Conservation (phyloP, 2,888 invertebrate species). For the Pristionchus fissidentatus region DNA sequence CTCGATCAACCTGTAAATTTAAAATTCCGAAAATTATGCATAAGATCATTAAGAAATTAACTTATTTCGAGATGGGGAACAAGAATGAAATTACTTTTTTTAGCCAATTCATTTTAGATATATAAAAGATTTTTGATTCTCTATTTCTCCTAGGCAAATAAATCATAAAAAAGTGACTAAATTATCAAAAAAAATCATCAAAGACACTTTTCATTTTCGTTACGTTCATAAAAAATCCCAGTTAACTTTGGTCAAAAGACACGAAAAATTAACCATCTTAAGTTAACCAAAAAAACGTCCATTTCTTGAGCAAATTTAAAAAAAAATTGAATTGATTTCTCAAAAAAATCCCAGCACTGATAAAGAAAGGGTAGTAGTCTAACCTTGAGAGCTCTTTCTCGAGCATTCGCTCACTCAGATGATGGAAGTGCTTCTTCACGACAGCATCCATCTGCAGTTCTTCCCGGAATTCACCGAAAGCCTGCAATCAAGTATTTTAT, state of each 20-base stretch:
- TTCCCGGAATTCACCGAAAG: constrained; percentile 87
- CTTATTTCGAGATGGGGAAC: too few species aligned
- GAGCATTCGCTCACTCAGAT: constrained; percentile 96
- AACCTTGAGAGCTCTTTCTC: constrained; percentile 88
- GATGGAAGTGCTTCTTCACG: constrained; percentile 94
- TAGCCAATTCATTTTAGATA: too few species aligned
- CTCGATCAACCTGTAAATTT: constrained; percentile 91
- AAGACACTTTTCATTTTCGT: too few species aligned
- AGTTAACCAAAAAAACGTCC: background rate
- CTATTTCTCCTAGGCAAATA: too few species aligned
- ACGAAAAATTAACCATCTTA: too few species aligned
- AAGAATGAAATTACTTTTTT: background rate
- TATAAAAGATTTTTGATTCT: background rate
- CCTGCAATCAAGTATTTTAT: constrained; percentile 77
- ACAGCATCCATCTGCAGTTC: constrained; percentile 89
- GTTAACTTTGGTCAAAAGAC: too few species aligned
- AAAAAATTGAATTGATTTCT: background rate
- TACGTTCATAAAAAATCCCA: too few species aligned
- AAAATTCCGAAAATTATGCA: background rate
- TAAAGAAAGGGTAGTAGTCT: background rate
- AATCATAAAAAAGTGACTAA: background rate
- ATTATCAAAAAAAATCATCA: background rate
- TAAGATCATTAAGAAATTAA: background rate
- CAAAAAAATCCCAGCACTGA: background rate
- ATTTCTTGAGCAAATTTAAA: background rate